Conservation (phyloP, 2,797 vertebrate genomes). For the Cyprinella venusta region DNA sequence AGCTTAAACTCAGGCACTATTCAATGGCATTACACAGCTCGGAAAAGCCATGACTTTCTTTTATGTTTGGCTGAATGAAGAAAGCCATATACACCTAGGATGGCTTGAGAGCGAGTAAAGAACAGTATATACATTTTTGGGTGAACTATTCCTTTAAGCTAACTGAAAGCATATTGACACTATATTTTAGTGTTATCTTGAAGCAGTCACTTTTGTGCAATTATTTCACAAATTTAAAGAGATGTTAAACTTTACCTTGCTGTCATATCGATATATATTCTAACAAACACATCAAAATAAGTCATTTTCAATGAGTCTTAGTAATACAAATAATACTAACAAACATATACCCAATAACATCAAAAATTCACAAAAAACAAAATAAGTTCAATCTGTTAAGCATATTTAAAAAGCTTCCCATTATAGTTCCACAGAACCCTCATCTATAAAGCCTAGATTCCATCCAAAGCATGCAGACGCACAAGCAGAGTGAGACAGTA, state of each 20-base stretch:
- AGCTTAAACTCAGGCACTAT: neutral
- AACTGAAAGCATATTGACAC: neutral
- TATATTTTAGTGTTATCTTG: neutral
- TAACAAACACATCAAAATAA: conserved; percentile 21
- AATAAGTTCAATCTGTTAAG: conserved; percentile 31
- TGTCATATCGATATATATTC: conserved; percentile 6
- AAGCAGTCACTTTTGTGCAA: neutral
- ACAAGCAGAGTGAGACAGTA: conserved; percentile 34
- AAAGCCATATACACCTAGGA: neutral
- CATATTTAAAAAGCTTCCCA: conserved; percentile 17
- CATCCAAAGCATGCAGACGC: conserved; percentile 38
- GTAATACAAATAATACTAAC: conserved; percentile 9
- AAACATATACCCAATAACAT: neutral
- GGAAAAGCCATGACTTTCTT: neutral
- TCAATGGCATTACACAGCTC: neutral
- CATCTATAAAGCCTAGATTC: conserved; percentile 6
- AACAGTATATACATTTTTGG: neutral
- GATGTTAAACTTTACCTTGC: neutral
- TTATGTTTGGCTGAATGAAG: neutral
- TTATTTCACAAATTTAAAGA: neutral
- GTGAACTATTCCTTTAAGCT: neutral
- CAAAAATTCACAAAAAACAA: conserved; percentile 10
- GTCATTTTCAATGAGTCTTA: conserved; percentile 2
- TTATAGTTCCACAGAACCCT: neutral
- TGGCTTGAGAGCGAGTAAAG: neutral